phyloP scores from a whole-genome alignment of 2,888 invertebrate species.

The Apamea sordens region DNA sequence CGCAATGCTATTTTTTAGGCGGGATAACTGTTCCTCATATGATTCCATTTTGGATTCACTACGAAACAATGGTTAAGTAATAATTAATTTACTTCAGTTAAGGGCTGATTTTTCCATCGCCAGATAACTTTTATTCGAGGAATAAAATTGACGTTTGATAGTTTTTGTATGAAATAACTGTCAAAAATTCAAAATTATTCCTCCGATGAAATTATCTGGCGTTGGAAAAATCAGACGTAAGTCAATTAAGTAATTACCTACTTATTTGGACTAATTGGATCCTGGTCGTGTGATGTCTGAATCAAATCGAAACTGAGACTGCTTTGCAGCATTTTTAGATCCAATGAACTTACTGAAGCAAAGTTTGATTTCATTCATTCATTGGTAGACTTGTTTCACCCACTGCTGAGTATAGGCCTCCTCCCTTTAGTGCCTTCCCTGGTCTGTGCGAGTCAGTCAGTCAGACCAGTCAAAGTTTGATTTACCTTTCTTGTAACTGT shows the following conservation, averaged over 20 bases:
- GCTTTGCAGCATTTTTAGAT: neutral
- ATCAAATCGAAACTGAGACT: neutral
- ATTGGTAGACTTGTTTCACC: neutral
- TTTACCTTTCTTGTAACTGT: slow-evolving; percentile 78
- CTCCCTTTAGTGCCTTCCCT: neutral
- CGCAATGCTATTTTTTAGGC: slow-evolving; percentile 78
- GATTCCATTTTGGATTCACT: slow-evolving; percentile 82
- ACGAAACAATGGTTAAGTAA: slow-evolving; percentile 42
- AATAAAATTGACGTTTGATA: too few species aligned
- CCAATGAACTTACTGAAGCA: neutral
- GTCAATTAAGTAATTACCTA: neutral
- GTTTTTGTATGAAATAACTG: too few species aligned
- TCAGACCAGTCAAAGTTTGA: neutral
- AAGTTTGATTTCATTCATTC: slow-evolving; percentile 2
- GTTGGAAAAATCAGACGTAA: neutral
- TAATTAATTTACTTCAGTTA: neutral
- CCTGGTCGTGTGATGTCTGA: neutral
- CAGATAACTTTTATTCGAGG: too few species aligned
- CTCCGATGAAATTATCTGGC: too few species aligned
- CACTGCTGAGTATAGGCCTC: neutral
- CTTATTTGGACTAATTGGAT: slow-evolving; percentile 1
- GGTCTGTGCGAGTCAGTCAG: neutral
- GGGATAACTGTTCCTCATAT: slow-evolving; percentile 80
- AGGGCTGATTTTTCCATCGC: too few species aligned
- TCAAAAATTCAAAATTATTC: too few species aligned